Conservation (phyloP, 1,140 invertebrate genomes). For the Tribolium castaneum region DNA sequence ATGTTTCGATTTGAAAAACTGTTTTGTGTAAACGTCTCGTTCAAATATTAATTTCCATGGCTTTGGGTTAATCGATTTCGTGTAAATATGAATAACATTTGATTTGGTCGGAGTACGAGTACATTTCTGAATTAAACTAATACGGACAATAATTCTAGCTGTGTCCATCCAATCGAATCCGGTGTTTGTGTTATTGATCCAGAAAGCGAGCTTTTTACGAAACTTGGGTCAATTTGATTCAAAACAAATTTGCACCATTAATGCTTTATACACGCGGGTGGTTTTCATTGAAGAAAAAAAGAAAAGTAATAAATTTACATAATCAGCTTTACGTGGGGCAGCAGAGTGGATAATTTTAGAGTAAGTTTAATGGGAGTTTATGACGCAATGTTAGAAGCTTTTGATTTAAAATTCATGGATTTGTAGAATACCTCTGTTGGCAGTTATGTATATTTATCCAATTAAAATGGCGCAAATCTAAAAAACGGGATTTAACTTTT, state of each 20-base stretch:
- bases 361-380: conserved; percentile 17
- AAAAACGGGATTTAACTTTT: neutral
- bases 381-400: neutral
- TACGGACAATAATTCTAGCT: neutral
- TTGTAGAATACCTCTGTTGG: conserved; percentile 1
- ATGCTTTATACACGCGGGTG: neutral
- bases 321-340: conserved; percentile 20
- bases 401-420: conserved; percentile 18
- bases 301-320: conserved; percentile 26
- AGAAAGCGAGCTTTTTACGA: neutral
- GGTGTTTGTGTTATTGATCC: conserved; percentile 17
- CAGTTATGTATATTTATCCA: conserved; percentile 8
- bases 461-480: neutral
- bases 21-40: neutral
- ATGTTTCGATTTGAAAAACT: conserved; percentile 5
- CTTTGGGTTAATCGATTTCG: neutral
- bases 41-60: conserved; percentile 4
- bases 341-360: conserved; percentile 13
- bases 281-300: conserved; percentile 23
- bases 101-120: neutral
- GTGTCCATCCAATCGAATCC: neutral
- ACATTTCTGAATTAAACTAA: neutral
- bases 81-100: neutral
- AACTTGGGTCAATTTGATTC: neutral
- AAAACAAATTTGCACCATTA: conserved; percentile 10